Evolutionary conservation across 1,140 invertebrate genomes (phyloP), one percentile per base, ranked within the genome.

Genomic region (Drosophila neocordata): DNA sequence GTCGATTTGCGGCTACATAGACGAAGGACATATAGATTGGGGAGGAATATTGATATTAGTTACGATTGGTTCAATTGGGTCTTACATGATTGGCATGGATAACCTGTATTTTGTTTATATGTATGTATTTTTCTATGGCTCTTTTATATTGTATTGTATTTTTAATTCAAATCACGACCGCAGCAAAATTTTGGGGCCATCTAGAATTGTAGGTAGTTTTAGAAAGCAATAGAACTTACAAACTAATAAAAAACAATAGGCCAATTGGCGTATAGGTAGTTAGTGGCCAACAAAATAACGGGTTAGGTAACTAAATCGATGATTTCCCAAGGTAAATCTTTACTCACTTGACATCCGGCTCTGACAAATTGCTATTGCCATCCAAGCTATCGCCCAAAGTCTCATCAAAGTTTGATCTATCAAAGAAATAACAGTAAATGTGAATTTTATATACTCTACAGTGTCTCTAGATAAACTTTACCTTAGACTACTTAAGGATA

Each of bases 151-250:
- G 41, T 48, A 48, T 31, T 48, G 41, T 48, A 62, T 69, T 69
- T 72, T 76, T 55, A 63, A 84, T 52, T 79, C 69, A 84, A 73
- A 63, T 77, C 69, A 66, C 75, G 68, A 88, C 74, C 83, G 65
- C 82, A 88, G 71, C 69, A 64, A 58, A 67, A 56, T 13, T 34
- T 60, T 67, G 64, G 57, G 62, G 59, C 70, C 76, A 77, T 82
- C 83, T 79, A 82, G 53, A 88, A 88, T 73, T 76, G 69, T 77
- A 88, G 76, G 66, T 73, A 82, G 69, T 68, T 77, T 79, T 82
- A 87, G 52, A 60, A 34, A 60, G 67, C 72, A 75, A 60, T 48
- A 67, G 52, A 71, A 56, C 62, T 71, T 71, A 72, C 37, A 20
- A 31, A 64, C 66, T 56, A 76, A 63, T 64, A 68, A 41, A 4